Evolutionary conservation across 2,113 vertebrate genomes (phyloP).

Genomic region (Sebastes fasciatus): DNA sequence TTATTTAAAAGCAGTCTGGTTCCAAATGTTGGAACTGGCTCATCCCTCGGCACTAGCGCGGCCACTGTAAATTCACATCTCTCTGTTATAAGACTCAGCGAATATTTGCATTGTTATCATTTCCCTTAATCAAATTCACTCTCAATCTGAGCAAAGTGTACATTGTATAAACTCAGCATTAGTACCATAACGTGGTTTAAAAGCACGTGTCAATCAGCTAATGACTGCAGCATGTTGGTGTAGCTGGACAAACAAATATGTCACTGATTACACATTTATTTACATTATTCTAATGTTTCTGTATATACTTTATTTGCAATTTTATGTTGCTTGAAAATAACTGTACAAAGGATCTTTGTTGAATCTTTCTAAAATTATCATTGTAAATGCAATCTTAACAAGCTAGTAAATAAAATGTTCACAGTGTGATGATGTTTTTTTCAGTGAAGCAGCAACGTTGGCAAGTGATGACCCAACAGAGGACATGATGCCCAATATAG

Average conservation of each 20-base stretch:
- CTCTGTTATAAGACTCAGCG: background rate
- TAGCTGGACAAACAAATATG: slow-evolving; percentile 50
- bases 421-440: slow-evolving; percentile 49
- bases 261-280: slow-evolving; percentile 71
- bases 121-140: slow-evolving; percentile 22
- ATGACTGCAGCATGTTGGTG: slow-evolving; percentile 71
- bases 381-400: slow-evolving; percentile 83
- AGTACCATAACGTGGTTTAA: slow-evolving; percentile 16
- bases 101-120: slow-evolving; percentile 7
- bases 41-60: slow-evolving; percentile 16
- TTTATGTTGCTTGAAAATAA: slow-evolving; percentile 82
- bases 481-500: background rate
- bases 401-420: slow-evolving; percentile 86
- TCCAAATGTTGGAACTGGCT: slow-evolving; percentile 37
- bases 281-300: slow-evolving; percentile 79
- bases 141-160: slow-evolving; percentile 18
- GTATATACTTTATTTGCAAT: slow-evolving; percentile 82
- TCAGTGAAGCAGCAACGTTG: background rate
- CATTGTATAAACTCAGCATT: slow-evolving; percentile 12
- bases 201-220: slow-evolving; percentile 25
- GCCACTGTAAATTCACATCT: slow-evolving; percentile 27
- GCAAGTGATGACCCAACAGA: background rate
- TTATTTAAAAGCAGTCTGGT: slow-evolving; percentile 60
- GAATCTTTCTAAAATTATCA: slow-evolving; percentile 80
- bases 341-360: slow-evolving; percentile 81